phyloP scores from a whole-genome alignment of 2,113 vertebrate genomes.

The Clupea harengus region DNA sequence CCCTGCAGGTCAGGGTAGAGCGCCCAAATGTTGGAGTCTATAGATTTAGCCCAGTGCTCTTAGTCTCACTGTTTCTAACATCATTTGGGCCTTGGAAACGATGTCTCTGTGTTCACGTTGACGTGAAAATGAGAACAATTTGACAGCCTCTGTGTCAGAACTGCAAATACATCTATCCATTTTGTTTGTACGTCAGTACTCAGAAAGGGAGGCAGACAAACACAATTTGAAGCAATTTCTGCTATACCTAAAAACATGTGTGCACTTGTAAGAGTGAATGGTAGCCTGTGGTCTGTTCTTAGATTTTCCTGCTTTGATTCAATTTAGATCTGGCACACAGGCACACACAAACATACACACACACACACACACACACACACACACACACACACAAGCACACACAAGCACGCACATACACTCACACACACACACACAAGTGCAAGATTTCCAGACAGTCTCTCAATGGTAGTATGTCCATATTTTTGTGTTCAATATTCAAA shows the following conservation, averaged over 20 bases:
- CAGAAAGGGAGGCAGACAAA: not conserved
- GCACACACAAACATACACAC: not conserved
- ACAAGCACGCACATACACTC: not conserved
- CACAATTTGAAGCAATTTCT: not conserved
- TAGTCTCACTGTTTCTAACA: not conserved
- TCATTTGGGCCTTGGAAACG: not conserved
- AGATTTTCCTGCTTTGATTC: not conserved
- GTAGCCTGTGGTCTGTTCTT: not conserved
- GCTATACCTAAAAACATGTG: conserved; percentile 23
- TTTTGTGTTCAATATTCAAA: conserved; percentile 62
- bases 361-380: not conserved
- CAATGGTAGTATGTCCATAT: conserved; percentile 40
- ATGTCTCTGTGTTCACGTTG: not conserved
- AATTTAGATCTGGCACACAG: not conserved
- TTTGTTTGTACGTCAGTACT: not conserved
- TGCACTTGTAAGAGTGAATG: not conserved
- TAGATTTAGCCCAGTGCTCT: not conserved
- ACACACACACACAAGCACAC: not conserved
- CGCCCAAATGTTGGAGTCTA: not conserved
- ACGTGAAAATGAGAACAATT: not conserved
- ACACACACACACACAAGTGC: not conserved
- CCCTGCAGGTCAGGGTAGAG: not conserved
- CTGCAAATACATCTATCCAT: not conserved
- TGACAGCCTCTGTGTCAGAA: not conserved
- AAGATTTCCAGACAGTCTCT: not conserved